Base-by-base conservation (phyloP, 2,888 invertebrate genomes). In the Masnerella sp. region DNA sequence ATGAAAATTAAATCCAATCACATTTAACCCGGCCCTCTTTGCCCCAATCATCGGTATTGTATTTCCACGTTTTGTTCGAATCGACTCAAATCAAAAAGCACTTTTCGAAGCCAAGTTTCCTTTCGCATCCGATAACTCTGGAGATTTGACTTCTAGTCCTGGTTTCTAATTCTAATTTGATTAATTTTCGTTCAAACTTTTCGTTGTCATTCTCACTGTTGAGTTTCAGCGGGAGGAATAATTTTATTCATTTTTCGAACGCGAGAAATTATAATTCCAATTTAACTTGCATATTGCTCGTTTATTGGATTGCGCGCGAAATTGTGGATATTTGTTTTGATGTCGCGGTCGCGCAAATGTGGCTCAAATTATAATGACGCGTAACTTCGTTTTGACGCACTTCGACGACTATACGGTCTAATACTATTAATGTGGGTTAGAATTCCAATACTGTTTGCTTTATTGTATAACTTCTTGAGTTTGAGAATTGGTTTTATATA, bases 311-410 rank as follows among this genome's bases (percentile, higher is more conserved):
- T 42, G 17, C 18, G 32, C 18, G 20, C 14, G 25, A 40, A 32
- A 40, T 42, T 62, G 40, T 28, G 32, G 14, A 30, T 51, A 42
- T 51, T 42, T 49, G 32, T 36, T 40, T 42, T 30, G 18, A 25
- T 11, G 52, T 64, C 14, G 28, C 38, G 7, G 12, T 43, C 32
- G 20, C 52, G 36, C 12, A 17, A 64, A 64, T 64, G 42, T 11
- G 25, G 25, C 22, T 52, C 22, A 43, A 64, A 64, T 52, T 28
- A 34, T 36, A 52, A 59, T 43, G 34, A 43, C 52, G n/a, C 22
- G 20, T 43, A 64, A 64, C 52, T 51, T 64, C 43, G 34, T 52
- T 64, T 52, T 34, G 52, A 52, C 17, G 36, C 43, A 64, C 40
- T 52, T 52, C 28, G 32, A 52, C 52, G 28, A 43, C 42, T 52